Conservation (phyloP, 2,113 vertebrate species). For the Gambusia holbrooki region DNA sequence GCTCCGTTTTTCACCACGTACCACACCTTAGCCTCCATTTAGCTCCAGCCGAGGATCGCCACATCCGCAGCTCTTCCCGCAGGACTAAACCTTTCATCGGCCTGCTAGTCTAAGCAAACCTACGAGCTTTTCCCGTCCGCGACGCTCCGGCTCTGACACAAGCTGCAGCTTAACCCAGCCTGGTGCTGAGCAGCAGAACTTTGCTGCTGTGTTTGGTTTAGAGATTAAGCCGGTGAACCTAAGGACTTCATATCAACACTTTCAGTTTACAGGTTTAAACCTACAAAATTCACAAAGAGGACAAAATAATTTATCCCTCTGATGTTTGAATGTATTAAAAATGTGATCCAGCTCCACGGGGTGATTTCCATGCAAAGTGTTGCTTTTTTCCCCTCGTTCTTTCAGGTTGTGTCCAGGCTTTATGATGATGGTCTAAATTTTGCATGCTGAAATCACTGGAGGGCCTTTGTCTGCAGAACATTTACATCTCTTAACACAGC, state of each 20-base stretch:
- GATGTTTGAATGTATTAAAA: not conserved
- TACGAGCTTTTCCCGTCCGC: conserved; percentile 14
- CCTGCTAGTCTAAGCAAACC: conserved; percentile 50
- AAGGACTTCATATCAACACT: conserved; percentile 24
- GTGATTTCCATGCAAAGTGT: conserved; percentile 5
- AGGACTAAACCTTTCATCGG: conserved; percentile 60
- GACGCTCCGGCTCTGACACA: conserved; percentile 45
- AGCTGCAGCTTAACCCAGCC: conserved; percentile 31
- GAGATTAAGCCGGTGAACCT: conserved; percentile 68
- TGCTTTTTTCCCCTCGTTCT: conserved; percentile 37
- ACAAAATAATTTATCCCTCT: not conserved
- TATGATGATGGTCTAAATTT: conserved; percentile 61
- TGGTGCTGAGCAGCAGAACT: conserved; percentile 59
- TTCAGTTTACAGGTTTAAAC: not conserved
- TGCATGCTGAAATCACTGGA: conserved; percentile 79
- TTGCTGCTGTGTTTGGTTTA: conserved; percentile 68
- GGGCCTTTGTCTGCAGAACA: conserved; percentile 64
- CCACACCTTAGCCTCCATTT: not conserved
- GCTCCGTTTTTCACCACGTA: conserved; percentile 28
- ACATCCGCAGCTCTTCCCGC: conserved; percentile 21
- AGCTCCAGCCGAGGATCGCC: conserved; percentile 20
- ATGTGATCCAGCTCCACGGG: not conserved
- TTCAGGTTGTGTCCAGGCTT: conserved; percentile 42
- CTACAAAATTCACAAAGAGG: not conserved
- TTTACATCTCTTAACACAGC: conserved; percentile 84